These are phyloP conservation scores for Phalacrocorax brasilianus DNA, from an alignment of 2,113 vertebrate genomes.

Conservation along the genomic window DNA sequence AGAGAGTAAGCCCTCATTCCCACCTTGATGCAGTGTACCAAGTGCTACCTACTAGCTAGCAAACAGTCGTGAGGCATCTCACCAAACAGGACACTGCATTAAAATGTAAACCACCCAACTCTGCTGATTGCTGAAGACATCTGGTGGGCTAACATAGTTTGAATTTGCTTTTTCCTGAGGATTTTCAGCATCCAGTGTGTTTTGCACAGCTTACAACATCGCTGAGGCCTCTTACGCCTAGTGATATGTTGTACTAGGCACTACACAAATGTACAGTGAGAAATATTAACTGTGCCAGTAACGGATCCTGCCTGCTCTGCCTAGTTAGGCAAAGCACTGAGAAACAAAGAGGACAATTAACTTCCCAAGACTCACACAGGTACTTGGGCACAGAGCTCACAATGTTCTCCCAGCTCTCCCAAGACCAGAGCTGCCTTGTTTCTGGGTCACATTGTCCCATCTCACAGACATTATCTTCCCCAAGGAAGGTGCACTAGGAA, in stretches of 20 bases:
- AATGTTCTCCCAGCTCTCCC: not conserved
- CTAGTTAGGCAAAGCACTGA: not conserved
- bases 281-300: not conserved
- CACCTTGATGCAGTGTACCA: not conserved
- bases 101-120: not conserved
- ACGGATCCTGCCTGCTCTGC: not conserved
- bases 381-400: not conserved
- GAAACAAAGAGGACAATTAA: slow-evolving; percentile 12
- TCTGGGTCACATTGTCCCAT: slow-evolving; percentile 21
- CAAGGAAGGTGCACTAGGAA: not conserved
- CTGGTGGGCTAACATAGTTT: not conserved
- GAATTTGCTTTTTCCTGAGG: not conserved
- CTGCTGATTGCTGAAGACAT: not conserved
- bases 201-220: not conserved
- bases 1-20: not conserved
- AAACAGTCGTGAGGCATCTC: not conserved
- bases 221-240: not conserved
- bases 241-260: not conserved
- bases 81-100: not conserved
- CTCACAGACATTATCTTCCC: not conserved
- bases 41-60: not conserved
- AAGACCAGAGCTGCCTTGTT: not conserved
- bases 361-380: not conserved
- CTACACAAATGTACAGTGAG: not conserved
- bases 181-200: not conserved